Conservation (phyloP, 2,113 vertebrate genomes). For the Scytalopus superciliaris region DNA sequence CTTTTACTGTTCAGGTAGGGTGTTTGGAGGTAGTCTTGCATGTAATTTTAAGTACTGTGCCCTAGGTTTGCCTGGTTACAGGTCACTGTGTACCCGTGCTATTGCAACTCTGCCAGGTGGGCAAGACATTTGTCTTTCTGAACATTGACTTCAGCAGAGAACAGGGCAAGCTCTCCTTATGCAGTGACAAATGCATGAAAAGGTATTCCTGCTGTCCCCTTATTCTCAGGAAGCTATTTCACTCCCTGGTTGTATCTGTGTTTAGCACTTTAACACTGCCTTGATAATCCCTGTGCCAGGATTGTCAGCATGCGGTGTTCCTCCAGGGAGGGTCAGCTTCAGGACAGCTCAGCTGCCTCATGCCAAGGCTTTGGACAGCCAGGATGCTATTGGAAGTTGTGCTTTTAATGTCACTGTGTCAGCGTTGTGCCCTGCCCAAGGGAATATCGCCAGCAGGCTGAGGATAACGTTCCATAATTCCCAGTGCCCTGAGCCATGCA, state of each 20-base stretch:
- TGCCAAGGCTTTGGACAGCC: not conserved
- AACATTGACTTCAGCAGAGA: not conserved
- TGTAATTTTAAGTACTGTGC: not conserved
- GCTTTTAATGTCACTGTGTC: constrained; percentile 21
- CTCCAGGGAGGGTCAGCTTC: not conserved
- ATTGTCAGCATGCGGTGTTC: not conserved
- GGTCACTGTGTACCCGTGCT: not conserved
- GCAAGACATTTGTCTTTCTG: not conserved
- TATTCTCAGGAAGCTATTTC: not conserved
- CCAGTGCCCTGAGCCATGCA: not conserved
- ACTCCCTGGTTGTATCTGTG: not conserved
- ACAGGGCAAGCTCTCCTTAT: not conserved
- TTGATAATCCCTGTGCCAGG: not conserved
- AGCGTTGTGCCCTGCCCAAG: not conserved
- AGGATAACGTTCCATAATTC: not conserved
- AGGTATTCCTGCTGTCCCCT: not conserved
- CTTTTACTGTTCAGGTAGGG: not conserved
- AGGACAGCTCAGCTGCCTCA: not conserved
- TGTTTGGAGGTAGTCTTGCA: not conserved
- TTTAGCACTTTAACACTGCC: constrained; percentile 10
- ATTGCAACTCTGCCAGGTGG: not conserved
- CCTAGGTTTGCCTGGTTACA: not conserved
- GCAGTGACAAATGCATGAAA: not conserved
- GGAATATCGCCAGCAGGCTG: not conserved
- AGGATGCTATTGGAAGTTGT: not conserved